Conservation (phyloP, 2,113 vertebrate species). For the Chloropsis cyanopogon region DNA sequence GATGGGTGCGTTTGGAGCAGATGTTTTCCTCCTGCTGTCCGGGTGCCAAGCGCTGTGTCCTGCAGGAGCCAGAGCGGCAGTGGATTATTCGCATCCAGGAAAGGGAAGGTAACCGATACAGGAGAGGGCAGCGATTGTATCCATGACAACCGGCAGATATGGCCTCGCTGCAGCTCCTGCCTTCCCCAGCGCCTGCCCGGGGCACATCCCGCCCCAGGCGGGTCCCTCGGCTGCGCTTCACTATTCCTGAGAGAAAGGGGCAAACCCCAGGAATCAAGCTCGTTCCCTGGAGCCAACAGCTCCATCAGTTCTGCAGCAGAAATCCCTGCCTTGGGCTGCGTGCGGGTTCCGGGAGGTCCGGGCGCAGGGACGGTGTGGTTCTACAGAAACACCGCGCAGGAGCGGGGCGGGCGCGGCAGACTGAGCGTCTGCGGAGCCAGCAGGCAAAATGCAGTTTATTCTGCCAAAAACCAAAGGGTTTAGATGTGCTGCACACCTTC, state of each 20-base stretch:
- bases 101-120: conserved; percentile 26
- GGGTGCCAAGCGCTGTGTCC: not conserved
- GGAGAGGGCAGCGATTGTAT: conserved; percentile 28
- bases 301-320: not conserved
- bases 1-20: not conserved
- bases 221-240: not conserved
- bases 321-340: not conserved
- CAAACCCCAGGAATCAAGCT: not conserved
- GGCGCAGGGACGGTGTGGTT: rapidly evolving
- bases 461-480: not conserved
- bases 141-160: conserved; percentile 53
- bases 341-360: not conserved
- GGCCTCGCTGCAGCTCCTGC: not conserved
- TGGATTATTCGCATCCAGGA: not conserved
- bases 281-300: not conserved
- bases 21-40: not conserved
- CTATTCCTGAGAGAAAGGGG: not conserved
- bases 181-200: not conserved
- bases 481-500: rapidly evolving
- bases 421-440: not conserved
- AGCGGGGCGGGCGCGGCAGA: not conserved
- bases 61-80: not conserved
- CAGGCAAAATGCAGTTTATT: not conserved
- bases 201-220: not conserved
- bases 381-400: rapidly evolving